Evolutionary conservation across 1,140 invertebrate species (phyloP), one percentile per base, ranked within the genome.

Genomic region (Pogonomyrmex barbatus): DNA sequence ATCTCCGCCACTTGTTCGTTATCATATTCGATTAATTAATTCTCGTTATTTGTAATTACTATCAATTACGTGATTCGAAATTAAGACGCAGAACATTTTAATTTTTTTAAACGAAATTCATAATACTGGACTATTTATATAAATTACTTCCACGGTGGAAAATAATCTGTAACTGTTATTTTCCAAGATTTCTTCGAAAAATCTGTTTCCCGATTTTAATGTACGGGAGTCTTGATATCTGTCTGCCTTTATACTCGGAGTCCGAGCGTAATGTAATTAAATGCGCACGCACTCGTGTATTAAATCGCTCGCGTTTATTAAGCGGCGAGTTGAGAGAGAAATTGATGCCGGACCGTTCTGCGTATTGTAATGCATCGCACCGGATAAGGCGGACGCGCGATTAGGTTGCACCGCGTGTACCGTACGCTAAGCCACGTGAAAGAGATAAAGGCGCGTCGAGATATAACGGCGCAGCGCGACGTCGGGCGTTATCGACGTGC

Each of bases 281-380:
- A 47, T 42, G 24, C 58, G 58, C 58, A n/a, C 54, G 79, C 14
- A 52, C 24, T 71, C 6, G 47, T n/a, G 56, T 79, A 70, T 75
- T 58, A 58, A 87, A 85, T 87, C 82, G 60, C 68, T 1, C 12
- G 47, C 12, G 50, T 2, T 17, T 17, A 24, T 12, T 50, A 24
- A 75, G 24, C 62, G 52, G 14, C 68, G 33, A 70, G 54, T 42
- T 65, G 54, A 62, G 10, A 73, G 73, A 86, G 85, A 91, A 90
- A 91, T 90, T 87, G 70, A 88, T 81, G 58, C 78, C 77, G 85
- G 75, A 84, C 77, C 86, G 81, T 91, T 90, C 89, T 75, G 24
- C 81, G 87, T 88, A 90, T 91, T 85, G 77, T 68, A 83, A 90
- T 77, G 79, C 68, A 82, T 81, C 75, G 60, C 58, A 42, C 24